A percentile compares a stretch with the other conserved stretches of the same genome.
Conservation (phyloP, 1,140 invertebrate species). For the Megalonaias nervosa region DNA sequence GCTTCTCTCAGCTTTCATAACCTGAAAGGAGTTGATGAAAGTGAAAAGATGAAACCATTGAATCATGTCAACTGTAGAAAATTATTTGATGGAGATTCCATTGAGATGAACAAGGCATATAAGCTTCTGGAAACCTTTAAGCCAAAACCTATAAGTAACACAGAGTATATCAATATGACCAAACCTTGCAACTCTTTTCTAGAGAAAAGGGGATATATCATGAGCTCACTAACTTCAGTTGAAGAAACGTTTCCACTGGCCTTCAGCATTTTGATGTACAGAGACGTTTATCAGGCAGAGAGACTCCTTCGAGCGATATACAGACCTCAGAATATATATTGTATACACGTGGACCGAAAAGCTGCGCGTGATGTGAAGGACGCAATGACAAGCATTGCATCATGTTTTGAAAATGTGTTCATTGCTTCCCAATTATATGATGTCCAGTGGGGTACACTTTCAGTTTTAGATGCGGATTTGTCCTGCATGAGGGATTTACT, state of each 20-base stretch:
- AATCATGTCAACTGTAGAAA: background rate
- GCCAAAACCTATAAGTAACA: background rate
- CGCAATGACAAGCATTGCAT: conserved; percentile 9
- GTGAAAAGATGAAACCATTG: too few relatives aligned
- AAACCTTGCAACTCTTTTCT: background rate
- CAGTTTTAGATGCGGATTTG: conserved; percentile 50
- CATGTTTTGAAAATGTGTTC: conserved; percentile 33
- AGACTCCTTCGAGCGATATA: conserved; percentile 64
- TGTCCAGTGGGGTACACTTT: conserved; percentile 38
- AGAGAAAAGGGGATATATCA: conserved; percentile 24
- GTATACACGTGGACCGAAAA: conserved; percentile 66
- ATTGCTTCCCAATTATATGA: conserved; percentile 30
- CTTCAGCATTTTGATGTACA: conserved; percentile 59
- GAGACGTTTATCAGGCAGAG: conserved; percentile 59
- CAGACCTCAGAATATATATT: conserved; percentile 64
- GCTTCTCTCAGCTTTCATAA: too few relatives aligned
- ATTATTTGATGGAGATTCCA: background rate
- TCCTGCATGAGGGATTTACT: conserved; percentile 47
- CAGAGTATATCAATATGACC: conserved; percentile 5
- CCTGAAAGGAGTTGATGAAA: too few relatives aligned
- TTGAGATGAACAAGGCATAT: background rate
- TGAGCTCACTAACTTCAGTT: conserved; percentile 3
- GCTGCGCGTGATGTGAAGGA: conserved; percentile 16
- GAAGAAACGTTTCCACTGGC: conserved; percentile 38
- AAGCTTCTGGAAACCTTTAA: background rate